These are phyloP conservation scores for Augochlorella aurata DNA, from an alignment of 2,888 invertebrate species.

Conservation along the genomic window DNA sequence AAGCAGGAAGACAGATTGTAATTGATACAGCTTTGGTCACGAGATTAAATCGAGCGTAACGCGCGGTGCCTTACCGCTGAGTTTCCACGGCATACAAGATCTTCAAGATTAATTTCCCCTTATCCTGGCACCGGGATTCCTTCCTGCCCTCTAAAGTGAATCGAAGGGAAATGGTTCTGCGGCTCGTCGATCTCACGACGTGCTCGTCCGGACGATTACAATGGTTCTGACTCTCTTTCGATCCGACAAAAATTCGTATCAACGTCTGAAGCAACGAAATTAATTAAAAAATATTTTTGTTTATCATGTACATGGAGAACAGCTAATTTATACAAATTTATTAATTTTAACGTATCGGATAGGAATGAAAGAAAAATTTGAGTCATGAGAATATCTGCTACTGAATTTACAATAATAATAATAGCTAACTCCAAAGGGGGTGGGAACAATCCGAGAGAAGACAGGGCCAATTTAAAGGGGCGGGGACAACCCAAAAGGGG, in stretches of 20 bases:
- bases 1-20: slow-evolving; percentile 55
- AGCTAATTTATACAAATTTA: too few species aligned
- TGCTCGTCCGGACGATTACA: background rate
- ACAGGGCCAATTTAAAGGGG: too few species aligned
- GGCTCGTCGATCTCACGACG: slow-evolving; percentile 38
- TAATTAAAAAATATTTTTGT: too few species aligned
- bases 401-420: too few species aligned
- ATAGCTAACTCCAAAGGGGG: too few species aligned
- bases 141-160: slow-evolving; percentile 7
- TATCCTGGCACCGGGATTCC: slow-evolving; percentile 40
- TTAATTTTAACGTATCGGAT: too few species aligned
- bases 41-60: slow-evolving; percentile 72
- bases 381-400: too few species aligned
- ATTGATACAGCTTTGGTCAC: slow-evolving; percentile 71
- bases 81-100: slow-evolving; percentile 63
- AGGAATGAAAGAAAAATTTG: too few species aligned
- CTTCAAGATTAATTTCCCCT: slow-evolving; percentile 71
- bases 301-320: too few species aligned
- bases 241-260: background rate
- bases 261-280: background rate
- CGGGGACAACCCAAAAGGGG: too few species aligned
- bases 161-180: slow-evolving; percentile 16
- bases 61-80: slow-evolving; percentile 31
- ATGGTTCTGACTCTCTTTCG: background rate
- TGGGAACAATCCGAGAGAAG: too few species aligned